Base-by-base conservation (phyloP, 2,888 invertebrate genomes). In the Chymomyza procnemis region DNA sequence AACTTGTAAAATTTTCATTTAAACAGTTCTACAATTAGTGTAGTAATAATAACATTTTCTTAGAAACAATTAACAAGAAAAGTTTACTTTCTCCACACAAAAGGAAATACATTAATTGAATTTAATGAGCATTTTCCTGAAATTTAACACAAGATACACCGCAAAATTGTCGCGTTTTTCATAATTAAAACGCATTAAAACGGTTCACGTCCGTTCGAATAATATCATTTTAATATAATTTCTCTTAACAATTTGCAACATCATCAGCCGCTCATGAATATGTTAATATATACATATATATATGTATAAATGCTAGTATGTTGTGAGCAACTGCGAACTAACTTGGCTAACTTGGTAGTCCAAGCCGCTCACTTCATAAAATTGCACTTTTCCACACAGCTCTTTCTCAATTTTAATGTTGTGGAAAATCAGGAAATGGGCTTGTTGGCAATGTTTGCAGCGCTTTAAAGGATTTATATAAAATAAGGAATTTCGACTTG, bases 91-190 rank as follows among this genome's bases (percentile, higher is more conserved):
- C 75, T 72, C 69, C 47, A 14, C 14, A 14, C 3, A 59, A 66
- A 71, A 73, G 73, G 83, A 78, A 83, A 71, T 63, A 68, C 71
- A 74, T 76, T 78, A 80, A 85, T 78, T 76, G 67, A 73, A 75
- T 71, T 85, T 73, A 83, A 81, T 81, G 80, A 78, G 64, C 71
- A 73, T 74, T 80, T 81, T 81, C 81, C 81, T 85, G 71, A 64
- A 73, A 74, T 74, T 62, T 46, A 22, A 48, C 4, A 12, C 64
- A 66, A 69, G 73, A 67, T 66, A 63, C 26, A 9, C 55, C 60
- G n/a, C 34, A 34, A 60, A 74, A 71, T 61, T 67, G 74, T 74
- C 72, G 71, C 80, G 80, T 41, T 12, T 41, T 76, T 66, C 67
- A 76, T 78, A 75, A 78, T 77, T 78, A 77, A 75, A 30, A 56